These are phyloP conservation scores for Dendrocincla fuliginosa DNA, from an alignment of 2,797 vertebrate genomes.

Conservation along the genomic window DNA sequence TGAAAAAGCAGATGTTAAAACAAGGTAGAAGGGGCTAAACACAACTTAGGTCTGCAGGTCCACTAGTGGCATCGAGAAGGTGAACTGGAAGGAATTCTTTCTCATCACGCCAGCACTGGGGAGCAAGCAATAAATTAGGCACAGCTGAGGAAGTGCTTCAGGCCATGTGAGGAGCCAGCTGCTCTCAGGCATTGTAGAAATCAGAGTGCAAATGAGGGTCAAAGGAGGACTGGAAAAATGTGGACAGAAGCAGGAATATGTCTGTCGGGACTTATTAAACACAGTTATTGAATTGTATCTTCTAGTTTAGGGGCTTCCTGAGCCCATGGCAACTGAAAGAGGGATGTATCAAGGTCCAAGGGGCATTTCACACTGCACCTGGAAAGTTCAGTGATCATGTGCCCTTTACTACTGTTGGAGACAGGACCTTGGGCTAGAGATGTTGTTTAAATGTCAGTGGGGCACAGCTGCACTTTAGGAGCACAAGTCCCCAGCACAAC, in stretches of 20 bases:
- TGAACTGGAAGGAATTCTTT: background rate
- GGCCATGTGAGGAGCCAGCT: background rate
- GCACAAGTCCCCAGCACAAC: background rate
- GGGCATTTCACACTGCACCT: background rate
- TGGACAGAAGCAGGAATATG: background rate
- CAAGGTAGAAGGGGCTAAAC: background rate
- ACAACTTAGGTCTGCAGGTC: background rate
- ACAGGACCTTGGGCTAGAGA: background rate
- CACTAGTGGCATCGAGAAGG: background rate
- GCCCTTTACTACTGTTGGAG: background rate
- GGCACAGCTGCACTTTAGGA: background rate
- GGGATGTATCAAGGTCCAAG: background rate
- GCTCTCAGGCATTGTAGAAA: background rate
- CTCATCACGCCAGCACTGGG: background rate
- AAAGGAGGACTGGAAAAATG: background rate
- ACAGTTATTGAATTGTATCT: background rate
- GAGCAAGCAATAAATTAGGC: background rate
- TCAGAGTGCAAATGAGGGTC: background rate
- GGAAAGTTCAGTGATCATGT: background rate
- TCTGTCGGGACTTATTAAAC: background rate
- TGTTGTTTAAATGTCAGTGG: background rate
- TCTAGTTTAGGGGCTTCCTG: background rate
- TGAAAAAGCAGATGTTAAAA: background rate
- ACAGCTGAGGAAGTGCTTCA: background rate
- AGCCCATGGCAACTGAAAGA: background rate